Conservation (phyloP, 1,140 invertebrate genomes). For the Brachionus paranguensis region DNA sequence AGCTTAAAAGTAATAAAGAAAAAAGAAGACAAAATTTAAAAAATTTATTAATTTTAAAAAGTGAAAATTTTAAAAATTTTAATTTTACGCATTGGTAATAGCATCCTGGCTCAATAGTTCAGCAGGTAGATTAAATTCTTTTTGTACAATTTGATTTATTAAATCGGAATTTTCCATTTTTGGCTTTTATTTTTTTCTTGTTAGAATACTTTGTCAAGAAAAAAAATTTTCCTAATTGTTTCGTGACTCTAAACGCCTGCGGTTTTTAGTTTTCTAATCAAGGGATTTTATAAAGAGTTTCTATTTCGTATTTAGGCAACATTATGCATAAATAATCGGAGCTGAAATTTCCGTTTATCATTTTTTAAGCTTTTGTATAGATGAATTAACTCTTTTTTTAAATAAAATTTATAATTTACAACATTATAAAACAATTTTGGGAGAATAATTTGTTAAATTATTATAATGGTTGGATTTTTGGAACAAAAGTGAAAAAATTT, state of each 20-base stretch:
- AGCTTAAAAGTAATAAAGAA: neutral
- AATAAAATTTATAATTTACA: too few relatives aligned
- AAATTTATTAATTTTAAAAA: too few relatives aligned
- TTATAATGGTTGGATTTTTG: too few relatives aligned
- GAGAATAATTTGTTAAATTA: too few relatives aligned
- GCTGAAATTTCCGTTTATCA: too few relatives aligned
- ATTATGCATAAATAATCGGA: too few relatives aligned
- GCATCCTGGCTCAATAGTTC: conserved; percentile 26
- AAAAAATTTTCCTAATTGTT: neutral
- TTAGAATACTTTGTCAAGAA: neutral
- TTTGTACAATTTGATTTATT: neutral
- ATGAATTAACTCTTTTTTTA: too few relatives aligned
- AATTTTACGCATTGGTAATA: conserved; percentile 4
- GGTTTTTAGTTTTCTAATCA: neutral
- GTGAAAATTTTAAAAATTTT: too few relatives aligned
- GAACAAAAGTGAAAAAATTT: too few relatives aligned
- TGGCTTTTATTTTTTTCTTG: neutral
- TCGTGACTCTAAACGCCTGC: neutral
- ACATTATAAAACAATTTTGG: too few relatives aligned
- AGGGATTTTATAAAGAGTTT: neutral
- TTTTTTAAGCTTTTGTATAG: too few relatives aligned
- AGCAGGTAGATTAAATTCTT: neutral
- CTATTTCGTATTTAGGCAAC: too few relatives aligned
- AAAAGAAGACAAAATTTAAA: neutral
- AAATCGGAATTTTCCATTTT: neutral